Evolutionary conservation across 1,140 invertebrate species (phyloP), one percentile per base, ranked within the genome.

Genomic region (Drosophila mauritiana): DNA sequence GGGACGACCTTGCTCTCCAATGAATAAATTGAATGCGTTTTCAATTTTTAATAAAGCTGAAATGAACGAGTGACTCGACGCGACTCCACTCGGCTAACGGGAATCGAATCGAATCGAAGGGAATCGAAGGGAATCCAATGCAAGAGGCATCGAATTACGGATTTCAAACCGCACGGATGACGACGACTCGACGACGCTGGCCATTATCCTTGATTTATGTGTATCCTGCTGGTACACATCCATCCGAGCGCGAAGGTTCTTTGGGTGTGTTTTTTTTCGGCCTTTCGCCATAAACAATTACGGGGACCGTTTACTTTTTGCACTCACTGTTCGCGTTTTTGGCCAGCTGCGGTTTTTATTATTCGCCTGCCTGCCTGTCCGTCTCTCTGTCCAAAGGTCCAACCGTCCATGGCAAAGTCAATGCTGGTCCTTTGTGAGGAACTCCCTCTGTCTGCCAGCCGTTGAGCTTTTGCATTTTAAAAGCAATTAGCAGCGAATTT

Each of bases 201-300:
- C 84, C 83, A 88, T 88, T 88, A 88, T 88, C 84, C 84, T 89
- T 88, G 83, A 88, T 88, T 88, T 88, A 88, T 88, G 83, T 88
- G 80, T 88, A 88, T 88, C 83, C 83, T 89, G 83, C 82, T 85
- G 81, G 45, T 84, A 52, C 51, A 57, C 61, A 43, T 76, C 73
- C 72, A 75, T 55, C 43, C 13, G 63, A 49, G 22, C 36, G 25
- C 13, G 37, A 22, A n/a, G 43, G 20, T 10, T 15, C 20, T 25
- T 61, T 42, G 40, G 42, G 3, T 8, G 12, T 5, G 40, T 15
- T 63, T 63, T 22, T 22, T 63, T 54, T n/a, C 45, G 64, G 64
- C 62, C 65, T 89, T 74, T 78, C 64, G 63, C 80, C 83, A 89
- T 88, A 88, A 88, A 89, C 83, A 88, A 88, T 88, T 88, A 89